These are phyloP conservation scores for Callipepla squamata DNA, from an alignment of 2,113 vertebrate species.

Conservation along the genomic window DNA sequence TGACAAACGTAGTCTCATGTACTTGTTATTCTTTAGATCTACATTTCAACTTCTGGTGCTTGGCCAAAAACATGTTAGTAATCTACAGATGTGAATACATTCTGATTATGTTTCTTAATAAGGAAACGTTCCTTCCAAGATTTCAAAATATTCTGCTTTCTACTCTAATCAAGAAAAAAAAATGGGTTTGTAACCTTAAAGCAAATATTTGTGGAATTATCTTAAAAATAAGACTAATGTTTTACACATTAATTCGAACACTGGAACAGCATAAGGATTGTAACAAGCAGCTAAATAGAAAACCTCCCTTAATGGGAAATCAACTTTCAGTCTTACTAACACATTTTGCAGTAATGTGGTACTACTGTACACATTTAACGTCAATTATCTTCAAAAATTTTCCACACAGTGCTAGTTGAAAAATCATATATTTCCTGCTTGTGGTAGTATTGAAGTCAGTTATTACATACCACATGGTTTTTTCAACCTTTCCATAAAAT, in stretches of 20 bases:
- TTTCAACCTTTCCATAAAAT: constrained; percentile 34
- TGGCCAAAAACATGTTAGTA: neutral
- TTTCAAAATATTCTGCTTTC: neutral
- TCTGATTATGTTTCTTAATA: neutral
- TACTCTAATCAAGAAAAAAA: neutral
- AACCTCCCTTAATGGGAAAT: neutral
- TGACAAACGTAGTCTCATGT: neutral
- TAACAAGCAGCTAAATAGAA: neutral
- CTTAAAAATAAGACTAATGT: neutral
- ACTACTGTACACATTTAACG: neutral
- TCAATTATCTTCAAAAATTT: constrained; percentile 32
- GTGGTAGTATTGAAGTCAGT: constrained; percentile 6
- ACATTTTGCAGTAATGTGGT: neutral
- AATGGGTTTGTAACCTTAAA: neutral
- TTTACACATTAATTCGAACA: neutral
- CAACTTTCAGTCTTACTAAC: neutral
- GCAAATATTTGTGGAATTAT: neutral
- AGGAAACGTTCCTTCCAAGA: neutral
- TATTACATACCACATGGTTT: neutral
- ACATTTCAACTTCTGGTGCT: neutral
- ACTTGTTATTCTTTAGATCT: neutral
- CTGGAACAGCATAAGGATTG: neutral
- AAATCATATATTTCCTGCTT: constrained; percentile 19
- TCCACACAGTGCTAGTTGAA: constrained; percentile 17
- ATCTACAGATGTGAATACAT: neutral